Base-by-base conservation (phyloP, 2,888 invertebrate species). In the Chalcis sispes region DNA sequence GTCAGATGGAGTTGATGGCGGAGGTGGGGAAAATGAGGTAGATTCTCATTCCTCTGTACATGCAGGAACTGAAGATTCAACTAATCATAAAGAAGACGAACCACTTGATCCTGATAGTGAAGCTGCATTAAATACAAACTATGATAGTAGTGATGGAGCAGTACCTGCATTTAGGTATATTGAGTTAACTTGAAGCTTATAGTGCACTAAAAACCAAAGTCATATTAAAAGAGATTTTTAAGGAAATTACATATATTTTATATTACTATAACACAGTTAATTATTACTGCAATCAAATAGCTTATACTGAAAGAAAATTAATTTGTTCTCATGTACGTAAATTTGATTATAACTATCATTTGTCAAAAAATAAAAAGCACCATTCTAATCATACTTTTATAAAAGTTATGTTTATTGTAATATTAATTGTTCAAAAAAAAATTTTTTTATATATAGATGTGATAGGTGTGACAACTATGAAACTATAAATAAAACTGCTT, bases 381-480 rank as follows among this genome's bases (percentile, higher is more conserved):
- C n/a, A n/a, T n/a, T n/a, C n/a, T n/a, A n/a, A n/a, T n/a, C n/a
- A n/a, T n/a, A n/a, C n/a, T n/a, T n/a, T n/a, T n/a, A n/a, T n/a
- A n/a, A n/a, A n/a, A n/a, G n/a, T n/a, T n/a, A n/a, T 59, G n/a
- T n/a, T n/a, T n/a, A n/a, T n/a, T n/a, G n/a, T n/a, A n/a, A n/a
- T 64, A 10, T 2, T 2, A 18, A 23, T 10, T 48, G 1, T 48
- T 15, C n/a, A 54, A 42, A 13, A 27, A 10, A 4, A 46, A 46
- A 3, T 15, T 46, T 46, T 46, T 15, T 23, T 13, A 66, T 50
- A 73, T 76, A 10, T 80, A 92, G 93, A 88, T 95, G 95, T 89
- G 95, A 94, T 82, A 92, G 94, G 80, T 96, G 96, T 90, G 95
- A 95, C 86, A 93, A 92, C 85, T 96, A 95, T 89, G 96, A 95